phyloP scores from a whole-genome alignment of 53 echinoderm and acorn worm genomes.

The Temnopleurus reevesii region DNA sequence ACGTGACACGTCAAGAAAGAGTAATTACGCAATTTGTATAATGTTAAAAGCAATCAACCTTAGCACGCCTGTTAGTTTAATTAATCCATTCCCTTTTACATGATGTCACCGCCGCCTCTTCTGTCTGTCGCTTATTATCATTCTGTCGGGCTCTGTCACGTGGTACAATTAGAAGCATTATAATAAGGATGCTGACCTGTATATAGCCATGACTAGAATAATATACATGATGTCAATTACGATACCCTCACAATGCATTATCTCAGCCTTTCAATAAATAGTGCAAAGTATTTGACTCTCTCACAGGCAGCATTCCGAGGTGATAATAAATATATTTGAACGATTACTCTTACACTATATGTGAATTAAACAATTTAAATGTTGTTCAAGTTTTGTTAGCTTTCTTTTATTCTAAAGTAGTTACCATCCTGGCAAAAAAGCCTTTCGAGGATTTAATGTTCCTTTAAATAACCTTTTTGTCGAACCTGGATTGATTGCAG shows the following conservation, averaged over 20 bases:
- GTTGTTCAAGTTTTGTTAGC: too few relatives aligned
- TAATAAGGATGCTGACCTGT: not conserved
- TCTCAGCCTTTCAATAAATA: too few relatives aligned
- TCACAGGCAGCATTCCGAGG: too few relatives aligned
- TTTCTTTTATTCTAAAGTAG: too few relatives aligned
- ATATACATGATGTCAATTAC: not conserved
- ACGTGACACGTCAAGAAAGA: not conserved
- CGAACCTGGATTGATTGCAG: too few relatives aligned
- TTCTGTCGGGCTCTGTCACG: not conserved
- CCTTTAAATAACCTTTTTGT: too few relatives aligned
- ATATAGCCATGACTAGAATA: slow-evolving; percentile 1
- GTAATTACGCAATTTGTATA: slow-evolving; percentile 22
- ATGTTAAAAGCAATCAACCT: slow-evolving; percentile 3
- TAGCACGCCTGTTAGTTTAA: not conserved
- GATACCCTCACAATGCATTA: not conserved
- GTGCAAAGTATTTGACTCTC: too few relatives aligned
- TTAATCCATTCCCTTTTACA: slow-evolving; percentile 17
- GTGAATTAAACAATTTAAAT: too few relatives aligned
- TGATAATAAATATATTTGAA: too few relatives aligned
- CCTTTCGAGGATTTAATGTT: too few relatives aligned
- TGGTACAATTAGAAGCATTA: not conserved
- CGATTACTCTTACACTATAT: too few relatives aligned
- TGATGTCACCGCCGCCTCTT: not conserved
- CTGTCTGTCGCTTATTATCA: not conserved
- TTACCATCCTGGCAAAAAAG: too few relatives aligned